Conservation (phyloP, 2,113 vertebrate species). For the Gavialis gangeticus region DNA sequence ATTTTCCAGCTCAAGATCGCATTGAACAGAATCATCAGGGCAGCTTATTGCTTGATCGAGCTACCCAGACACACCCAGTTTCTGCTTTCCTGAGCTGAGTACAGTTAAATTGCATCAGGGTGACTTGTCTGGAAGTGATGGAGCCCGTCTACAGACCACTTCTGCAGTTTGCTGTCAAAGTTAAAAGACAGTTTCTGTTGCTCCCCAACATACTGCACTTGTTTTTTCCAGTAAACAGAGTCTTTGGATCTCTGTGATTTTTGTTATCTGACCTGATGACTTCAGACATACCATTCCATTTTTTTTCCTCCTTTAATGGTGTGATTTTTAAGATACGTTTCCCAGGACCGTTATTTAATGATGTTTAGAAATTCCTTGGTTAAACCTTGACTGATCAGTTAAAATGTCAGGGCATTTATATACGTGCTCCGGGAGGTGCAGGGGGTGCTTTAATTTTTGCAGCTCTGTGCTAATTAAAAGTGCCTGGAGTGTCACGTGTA, state of each 20-base stretch:
- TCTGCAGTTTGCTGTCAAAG: background rate
- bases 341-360: background rate
- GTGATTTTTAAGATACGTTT: background rate
- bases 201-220: rapidly evolving
- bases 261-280: background rate
- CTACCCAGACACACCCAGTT: background rate
- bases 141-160: background rate
- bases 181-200: conserved; percentile 1
- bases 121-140: background rate
- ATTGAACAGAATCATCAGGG: background rate
- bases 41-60: background rate
- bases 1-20: background rate
- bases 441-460: too few relatives aligned
- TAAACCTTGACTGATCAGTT: background rate
- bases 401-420: too few relatives aligned
- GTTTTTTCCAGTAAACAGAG: background rate
- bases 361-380: rapidly evolving
- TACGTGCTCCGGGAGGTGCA: too few relatives aligned
- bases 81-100: background rate
- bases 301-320: background rate
- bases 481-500: too few relatives aligned
- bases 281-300: background rate
- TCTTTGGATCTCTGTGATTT: background rate
- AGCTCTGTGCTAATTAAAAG: too few relatives aligned
- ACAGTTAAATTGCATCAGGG: background rate